Evolutionary conservation across 2,888 invertebrate genomes (phyloP), one percentile per base, ranked within the genome.

Genomic region (Periphyllus acericola): DNA sequence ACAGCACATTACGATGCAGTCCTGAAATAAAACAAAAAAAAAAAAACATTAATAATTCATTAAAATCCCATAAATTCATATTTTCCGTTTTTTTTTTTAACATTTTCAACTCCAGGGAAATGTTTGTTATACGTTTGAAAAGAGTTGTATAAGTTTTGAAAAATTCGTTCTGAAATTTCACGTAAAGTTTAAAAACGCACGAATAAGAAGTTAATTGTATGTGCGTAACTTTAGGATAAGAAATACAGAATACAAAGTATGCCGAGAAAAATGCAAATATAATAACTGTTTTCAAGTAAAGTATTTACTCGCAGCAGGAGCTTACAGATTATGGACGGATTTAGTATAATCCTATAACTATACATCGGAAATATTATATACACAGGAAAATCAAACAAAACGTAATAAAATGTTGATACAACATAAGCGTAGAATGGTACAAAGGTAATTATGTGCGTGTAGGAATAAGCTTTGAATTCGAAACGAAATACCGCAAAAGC

Each of bases 1-100:
- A 78, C 89, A 72, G 89, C 83, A 89, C 36, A 60, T 89, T 89
- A 83, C 60, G 71, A 83, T 71, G 89, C 83, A 83, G 83, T 83
- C 83, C 83, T 83, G 83, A 83, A 79, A 83, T 29, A 68, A 55
- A 78, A n/a, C 29, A 32, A 87, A 71, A 29, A 36, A 40, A 52
- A 72, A 71, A 11, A 71, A 72, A 29, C 17, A 46, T 76, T 79
- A 79, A 78, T 79, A 76, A 76, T 81, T 81, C 68, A 68, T 81
- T 71, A 11, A 81, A 81, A 68, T 68, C 5, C 17, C 25, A 55
- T 82, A 52, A 52, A 6, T 72, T 34, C 46, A 9, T 71, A 66
- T 80, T 81, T 81, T 19, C 25, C 34, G 9, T 68, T 29, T 29
- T n/a, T 68, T 68, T 29, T 29, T 29, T 60, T 60, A 68, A 68